Conservation (phyloP, 1,140 invertebrate species). For the Galleria mellonella region DNA sequence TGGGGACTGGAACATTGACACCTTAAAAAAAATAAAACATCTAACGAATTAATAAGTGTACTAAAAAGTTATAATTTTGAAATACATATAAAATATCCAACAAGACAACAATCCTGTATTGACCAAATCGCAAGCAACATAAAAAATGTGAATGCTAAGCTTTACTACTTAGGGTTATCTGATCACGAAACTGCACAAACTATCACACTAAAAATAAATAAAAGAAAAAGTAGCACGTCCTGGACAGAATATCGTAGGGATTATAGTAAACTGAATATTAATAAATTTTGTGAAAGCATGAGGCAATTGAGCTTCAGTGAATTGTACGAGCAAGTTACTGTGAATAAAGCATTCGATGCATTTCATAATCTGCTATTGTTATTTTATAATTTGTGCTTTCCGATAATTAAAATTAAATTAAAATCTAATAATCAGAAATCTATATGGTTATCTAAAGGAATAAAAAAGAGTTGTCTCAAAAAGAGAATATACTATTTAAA, state of each 20-base stretch:
- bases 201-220: conserved; percentile 1
- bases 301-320: conserved; percentile 4
- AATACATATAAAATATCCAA: conserved; percentile 10
- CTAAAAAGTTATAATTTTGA: conserved; percentile 9
- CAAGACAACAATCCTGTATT: conserved; percentile 12
- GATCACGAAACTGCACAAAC: conserved; percentile 18
- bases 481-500: conserved; percentile 2
- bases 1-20: conserved; percentile 9
- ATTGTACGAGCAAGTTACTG: neutral
- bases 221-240: neutral
- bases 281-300: conserved; percentile 10
- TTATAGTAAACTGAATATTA: conserved; percentile 8
- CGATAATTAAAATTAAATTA: neutral
- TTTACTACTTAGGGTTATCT: conserved; percentile 9
- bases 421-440: neutral
- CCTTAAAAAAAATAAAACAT: neutral
- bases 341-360: conserved; percentile 6
- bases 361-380: conserved; percentile 13
- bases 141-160: neutral
- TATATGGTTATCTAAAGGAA: conserved; percentile 5
- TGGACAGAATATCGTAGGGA: conserved; percentile 15
- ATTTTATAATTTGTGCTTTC: conserved; percentile 5
- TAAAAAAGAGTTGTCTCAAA: neutral
- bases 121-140: conserved; percentile 20
- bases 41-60: conserved; percentile 1